These are phyloP conservation scores for Oceanodroma leucorhoa DNA, from an alignment of 2,797 vertebrate genomes.

Conservation along the genomic window DNA sequence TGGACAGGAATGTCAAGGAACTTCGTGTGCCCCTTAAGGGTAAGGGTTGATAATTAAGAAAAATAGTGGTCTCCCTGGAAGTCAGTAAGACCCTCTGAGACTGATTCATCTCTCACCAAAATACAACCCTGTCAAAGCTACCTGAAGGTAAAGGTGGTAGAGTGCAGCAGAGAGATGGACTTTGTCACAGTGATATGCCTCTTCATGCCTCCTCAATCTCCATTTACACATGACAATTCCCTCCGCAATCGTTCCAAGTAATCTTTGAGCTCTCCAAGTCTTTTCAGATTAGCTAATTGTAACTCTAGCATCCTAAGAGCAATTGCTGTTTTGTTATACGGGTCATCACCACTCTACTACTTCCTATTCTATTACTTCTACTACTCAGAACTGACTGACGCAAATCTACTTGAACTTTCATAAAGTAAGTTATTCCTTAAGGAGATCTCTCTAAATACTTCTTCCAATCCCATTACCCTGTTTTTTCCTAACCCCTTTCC, in stretches of 20 bases:
- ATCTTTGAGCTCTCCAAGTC: background rate
- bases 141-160: background rate
- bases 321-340: background rate
- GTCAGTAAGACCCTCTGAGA: background rate
- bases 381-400: background rate
- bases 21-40: background rate
- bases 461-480: background rate
- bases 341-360: background rate
- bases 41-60: background rate
- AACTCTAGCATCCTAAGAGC: background rate
- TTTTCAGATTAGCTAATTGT: background rate
- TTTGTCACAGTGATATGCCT: background rate
- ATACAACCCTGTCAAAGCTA: background rate
- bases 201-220: background rate
- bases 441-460: background rate
- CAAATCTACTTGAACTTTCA: background rate
- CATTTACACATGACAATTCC: background rate
- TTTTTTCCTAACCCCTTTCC: background rate
- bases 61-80: background rate
- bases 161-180: background rate
- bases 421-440: background rate
- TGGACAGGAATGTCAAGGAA: background rate
- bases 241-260: background rate
- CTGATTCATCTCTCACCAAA: background rate
- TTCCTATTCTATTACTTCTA: background rate